Base-by-base conservation (phyloP, 2,888 invertebrate species). In the Deilephila porcellus region DNA sequence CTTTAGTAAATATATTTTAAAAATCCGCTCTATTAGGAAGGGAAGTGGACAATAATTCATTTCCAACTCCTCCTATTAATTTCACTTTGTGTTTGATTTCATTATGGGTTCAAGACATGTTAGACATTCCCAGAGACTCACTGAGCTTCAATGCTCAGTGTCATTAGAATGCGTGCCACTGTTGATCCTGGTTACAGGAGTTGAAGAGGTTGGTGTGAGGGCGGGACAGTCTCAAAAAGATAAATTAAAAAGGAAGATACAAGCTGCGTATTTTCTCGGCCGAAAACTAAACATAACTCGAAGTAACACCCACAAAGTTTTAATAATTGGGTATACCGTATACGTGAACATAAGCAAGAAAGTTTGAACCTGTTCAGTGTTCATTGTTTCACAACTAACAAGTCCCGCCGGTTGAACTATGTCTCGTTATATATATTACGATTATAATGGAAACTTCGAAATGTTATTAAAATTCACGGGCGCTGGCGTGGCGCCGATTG, bases 381-480 rank as follows among this genome's bases (percentile, higher is more conserved):
- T 67, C 67, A 67, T 67, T 67, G 67, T 67, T 67, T 45, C 67
- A 25, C 67, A 67, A 67, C 67, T 45, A 67, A 67, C 67, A 52
- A 67, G 20, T 67, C 25, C 3, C 52, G 25, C 17, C 37, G 67
- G 45, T 64, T 67, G 67, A 67, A 67, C 67, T 52, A 67, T 67
- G 67, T 52, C 20, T 52, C 52, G 52, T 67, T 45, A 67, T 67
- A 56, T 56, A 56, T 52, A 45, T 52, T 25, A 67, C 52, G 52
- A 52, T 67, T 52, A 67, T 67, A 67, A 45, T 67, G 52, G 25
- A 67, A 64, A 67, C 32, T 71, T 53, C 20, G 74, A 73, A 75
- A 73, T 71, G 73, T 76, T 81, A 79, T 80, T 79, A 80, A 79
- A 83, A 82, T 82, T 79, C 73, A 60, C 77, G 74, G 59, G 72